Conservation (phyloP, 1,140 invertebrate species). For the Caenorhabditis latens region DNA sequence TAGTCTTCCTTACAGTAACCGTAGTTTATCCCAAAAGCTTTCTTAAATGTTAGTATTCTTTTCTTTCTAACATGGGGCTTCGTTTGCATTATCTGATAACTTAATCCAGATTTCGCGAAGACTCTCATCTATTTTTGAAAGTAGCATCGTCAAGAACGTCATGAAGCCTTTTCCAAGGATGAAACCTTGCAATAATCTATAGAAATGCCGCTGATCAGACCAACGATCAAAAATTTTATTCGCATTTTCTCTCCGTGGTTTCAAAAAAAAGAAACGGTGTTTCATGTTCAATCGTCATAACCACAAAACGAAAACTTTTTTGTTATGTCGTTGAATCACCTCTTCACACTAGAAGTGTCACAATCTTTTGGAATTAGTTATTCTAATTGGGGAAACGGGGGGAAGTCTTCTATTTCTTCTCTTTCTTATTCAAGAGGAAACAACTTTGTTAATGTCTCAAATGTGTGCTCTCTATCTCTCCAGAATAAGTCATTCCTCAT, state of each 20-base stretch:
- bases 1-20: no score
- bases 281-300: slow-evolving; percentile 18
- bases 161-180: not conserved
- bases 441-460: slow-evolving; percentile 43
- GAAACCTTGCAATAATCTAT: slow-evolving; percentile 3
- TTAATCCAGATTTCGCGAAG: not conserved
- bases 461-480: not conserved
- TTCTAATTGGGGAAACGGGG: slow-evolving; percentile 32
- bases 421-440: slow-evolving; percentile 11
- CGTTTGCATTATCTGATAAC: not conserved
- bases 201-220: not conserved
- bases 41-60: no score
- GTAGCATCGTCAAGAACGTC: not conserved
- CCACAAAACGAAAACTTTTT: slow-evolving; percentile 18
- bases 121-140: not conserved
- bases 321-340: slow-evolving; percentile 34
- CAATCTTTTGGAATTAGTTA: slow-evolving; percentile 38
- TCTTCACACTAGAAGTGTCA: slow-evolving; percentile 14
- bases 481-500: not conserved
- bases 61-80: no score
- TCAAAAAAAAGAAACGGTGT: slow-evolving; percentile 14
- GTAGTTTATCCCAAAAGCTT: no score
- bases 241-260: not conserved
- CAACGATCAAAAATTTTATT: slow-evolving; percentile 8
- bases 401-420: not conserved